Evolutionary conservation across 2,888 invertebrate species (phyloP).

Genomic region (Cerceris rybyensis): DNA sequence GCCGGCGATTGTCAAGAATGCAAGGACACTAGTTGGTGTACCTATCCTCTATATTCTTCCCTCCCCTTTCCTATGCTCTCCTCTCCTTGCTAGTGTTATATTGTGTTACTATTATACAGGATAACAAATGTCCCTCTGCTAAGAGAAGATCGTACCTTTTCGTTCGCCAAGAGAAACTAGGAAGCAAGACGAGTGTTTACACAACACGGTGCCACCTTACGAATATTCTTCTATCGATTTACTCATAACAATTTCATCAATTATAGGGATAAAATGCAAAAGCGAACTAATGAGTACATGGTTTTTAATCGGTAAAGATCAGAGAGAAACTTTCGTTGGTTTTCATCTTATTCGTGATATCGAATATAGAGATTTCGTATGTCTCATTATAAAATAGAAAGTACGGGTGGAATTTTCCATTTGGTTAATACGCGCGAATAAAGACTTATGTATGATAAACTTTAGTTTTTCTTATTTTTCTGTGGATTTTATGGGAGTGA

Average conservation of each 20-base stretch:
- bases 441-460: too few species aligned
- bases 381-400: slow-evolving; percentile 6
- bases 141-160: slow-evolving; percentile 15
- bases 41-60: slow-evolving; percentile 25
- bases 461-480: too few species aligned
- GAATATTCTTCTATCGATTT: slow-evolving; percentile 35
- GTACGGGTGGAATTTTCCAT: neutral
- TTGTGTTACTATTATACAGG: neutral
- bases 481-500: too few species aligned
- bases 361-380: neutral
- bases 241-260: slow-evolving; percentile 52
- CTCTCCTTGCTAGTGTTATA: neutral
- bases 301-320: neutral
- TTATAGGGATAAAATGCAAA: neutral
- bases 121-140: neutral
- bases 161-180: slow-evolving; percentile 58
- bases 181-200: slow-evolving; percentile 49
- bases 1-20: slow-evolving; percentile 67
- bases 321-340: slow-evolving; percentile 8
- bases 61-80: neutral
- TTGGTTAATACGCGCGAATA: too few species aligned
- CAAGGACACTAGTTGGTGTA: slow-evolving; percentile 65
- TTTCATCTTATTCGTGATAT: neutral
- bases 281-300: neutral
- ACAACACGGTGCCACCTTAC: slow-evolving; percentile 19